Evolutionary conservation across 2,797 vertebrate genomes (phyloP).

Genomic region (Myioborus melanocephalus): DNA sequence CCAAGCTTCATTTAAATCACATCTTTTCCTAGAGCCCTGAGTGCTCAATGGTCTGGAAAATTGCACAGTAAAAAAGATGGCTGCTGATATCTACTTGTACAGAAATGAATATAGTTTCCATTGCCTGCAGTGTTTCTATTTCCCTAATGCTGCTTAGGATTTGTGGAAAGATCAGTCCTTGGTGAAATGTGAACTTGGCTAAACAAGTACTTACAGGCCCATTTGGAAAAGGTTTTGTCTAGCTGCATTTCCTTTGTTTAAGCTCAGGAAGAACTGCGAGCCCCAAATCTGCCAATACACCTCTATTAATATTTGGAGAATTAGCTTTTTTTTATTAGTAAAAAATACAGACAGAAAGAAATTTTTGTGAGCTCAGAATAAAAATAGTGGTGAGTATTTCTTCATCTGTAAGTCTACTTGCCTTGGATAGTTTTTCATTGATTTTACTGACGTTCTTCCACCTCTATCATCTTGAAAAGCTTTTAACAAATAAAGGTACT

Average conservation of each 20-base stretch:
- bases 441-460: slow-evolving; percentile 54
- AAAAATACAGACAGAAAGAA: slow-evolving; percentile 33
- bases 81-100: neutral
- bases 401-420: slow-evolving; percentile 53
- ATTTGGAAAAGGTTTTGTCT: slow-evolving; percentile 7
- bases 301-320: slow-evolving; percentile 55
- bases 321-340: slow-evolving; percentile 47
- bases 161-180: neutral
- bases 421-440: slow-evolving; percentile 45
- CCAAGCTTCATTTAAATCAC: neutral
- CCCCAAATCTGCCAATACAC: neutral
- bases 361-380: slow-evolving; percentile 55
- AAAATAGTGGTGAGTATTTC: slow-evolving; percentile 61
- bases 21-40: neutral
- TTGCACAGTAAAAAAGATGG: neutral
- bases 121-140: neutral
- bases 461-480: slow-evolving; percentile 24
- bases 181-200: neutral
- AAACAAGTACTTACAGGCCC: neutral
- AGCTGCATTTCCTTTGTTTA: neutral
- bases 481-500: slow-evolving; percentile 44
- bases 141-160: neutral
- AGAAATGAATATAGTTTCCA: neutral
- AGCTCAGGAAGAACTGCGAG: neutral
- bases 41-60: neutral